Percentiles rank a stretch among this genome's conserved stretches.
Evolutionary conservation across 2,797 vertebrate species (phyloP).

Genomic region (Pelobates cultripes): DNA sequence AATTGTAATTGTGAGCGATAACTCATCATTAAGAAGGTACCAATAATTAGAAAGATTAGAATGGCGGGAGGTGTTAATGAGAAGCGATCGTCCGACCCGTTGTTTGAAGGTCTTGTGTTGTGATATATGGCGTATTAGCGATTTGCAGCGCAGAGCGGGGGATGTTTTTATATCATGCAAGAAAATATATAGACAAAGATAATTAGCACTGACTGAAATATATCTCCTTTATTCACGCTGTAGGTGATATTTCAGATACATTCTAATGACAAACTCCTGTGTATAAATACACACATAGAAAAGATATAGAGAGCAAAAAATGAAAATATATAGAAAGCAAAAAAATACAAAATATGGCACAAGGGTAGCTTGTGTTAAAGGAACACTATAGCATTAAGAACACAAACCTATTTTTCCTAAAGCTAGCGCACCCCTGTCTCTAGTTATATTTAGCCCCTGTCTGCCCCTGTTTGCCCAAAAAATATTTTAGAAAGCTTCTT

Average conservation of each 20-base stretch:
- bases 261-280: not conserved
- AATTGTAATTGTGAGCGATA: slow-evolving; percentile 74
- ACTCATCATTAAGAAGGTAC: slow-evolving; percentile 71
- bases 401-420: too few relatives aligned
- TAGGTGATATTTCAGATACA: not conserved
- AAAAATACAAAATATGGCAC: too few relatives aligned
- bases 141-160: not conserved
- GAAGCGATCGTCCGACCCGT: slow-evolving; percentile 11
- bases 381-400: too few relatives aligned
- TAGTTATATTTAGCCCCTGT: too few relatives aligned
- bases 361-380: too few relatives aligned
- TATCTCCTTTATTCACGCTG: not conserved
- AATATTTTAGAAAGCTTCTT: too few relatives aligned
- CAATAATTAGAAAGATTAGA: slow-evolving; percentile 63
- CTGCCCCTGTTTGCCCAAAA: too few relatives aligned
- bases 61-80: slow-evolving; percentile 52
- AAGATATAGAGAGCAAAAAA: too few relatives aligned
- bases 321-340: too few relatives aligned
- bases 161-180: not conserved
- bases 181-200: not conserved
- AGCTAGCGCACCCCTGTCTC: too few relatives aligned
- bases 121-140: not conserved
- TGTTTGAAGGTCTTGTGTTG: slow-evolving; percentile 28
- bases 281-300: too few relatives aligned
- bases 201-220: not conserved